phyloP scores from a whole-genome alignment of 2,888 invertebrate species.

The Noctua pronuba region DNA sequence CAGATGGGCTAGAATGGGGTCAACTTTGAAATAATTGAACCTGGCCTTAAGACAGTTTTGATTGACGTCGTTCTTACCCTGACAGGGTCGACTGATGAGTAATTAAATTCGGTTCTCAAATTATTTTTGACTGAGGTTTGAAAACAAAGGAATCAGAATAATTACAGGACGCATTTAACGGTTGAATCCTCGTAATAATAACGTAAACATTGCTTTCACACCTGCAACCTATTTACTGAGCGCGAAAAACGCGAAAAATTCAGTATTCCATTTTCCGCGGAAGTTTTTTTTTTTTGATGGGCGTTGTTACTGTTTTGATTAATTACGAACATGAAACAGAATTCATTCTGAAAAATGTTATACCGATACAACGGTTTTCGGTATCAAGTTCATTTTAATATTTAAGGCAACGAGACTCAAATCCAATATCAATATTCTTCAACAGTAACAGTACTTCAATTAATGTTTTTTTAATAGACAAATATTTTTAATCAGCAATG shows the following conservation, averaged over 20 bases:
- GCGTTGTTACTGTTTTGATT: not conserved
- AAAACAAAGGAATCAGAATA: slow-evolving; percentile 3
- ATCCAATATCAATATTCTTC: not conserved
- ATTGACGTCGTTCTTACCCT: slow-evolving; percentile 1
- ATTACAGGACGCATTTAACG: not conserved
- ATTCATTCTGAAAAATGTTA: not conserved
- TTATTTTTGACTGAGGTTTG: slow-evolving; percentile 13
- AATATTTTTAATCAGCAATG: no score
- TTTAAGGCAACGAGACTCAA: not conserved
- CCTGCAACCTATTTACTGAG: not conserved
- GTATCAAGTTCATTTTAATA: not conserved
- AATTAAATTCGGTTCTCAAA: slow-evolving; percentile 3
- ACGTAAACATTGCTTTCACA: slow-evolving; percentile 26
- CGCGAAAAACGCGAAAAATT: slow-evolving; percentile 1
- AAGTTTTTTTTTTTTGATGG: not conserved
- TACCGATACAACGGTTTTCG: not conserved
- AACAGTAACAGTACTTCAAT: not conserved
- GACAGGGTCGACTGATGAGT: not conserved
- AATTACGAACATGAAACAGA: not conserved
- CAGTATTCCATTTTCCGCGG: not conserved
- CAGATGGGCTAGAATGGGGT: slow-evolving; percentile 16
- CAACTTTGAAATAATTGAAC: slow-evolving; percentile 21
- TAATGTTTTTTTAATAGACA: no score
- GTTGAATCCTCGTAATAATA: slow-evolving; percentile 8
- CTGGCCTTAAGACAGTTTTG: slow-evolving; percentile 17